Evolutionary conservation across 2,888 invertebrate genomes (phyloP).

Genomic region (Lampropteryx suffumata): DNA sequence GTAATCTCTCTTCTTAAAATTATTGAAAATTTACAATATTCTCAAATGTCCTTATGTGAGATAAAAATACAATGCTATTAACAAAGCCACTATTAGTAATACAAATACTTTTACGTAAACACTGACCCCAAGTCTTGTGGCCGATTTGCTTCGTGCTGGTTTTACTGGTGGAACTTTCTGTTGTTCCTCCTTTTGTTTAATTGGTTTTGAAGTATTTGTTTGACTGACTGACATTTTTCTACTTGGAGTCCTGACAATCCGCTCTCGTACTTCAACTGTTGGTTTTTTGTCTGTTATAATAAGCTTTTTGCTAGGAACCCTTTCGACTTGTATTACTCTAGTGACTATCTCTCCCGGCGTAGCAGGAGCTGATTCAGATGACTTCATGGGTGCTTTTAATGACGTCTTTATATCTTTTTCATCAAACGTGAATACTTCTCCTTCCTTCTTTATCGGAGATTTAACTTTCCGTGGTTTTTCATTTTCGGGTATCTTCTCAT

Average conservation of each 20-base stretch:
- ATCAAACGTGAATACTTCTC: slow-evolving; percentile 57
- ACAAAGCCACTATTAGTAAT: slow-evolving; percentile 66
- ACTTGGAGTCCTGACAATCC: slow-evolving; percentile 74
- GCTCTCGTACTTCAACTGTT: slow-evolving; percentile 66
- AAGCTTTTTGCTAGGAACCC: slow-evolving; percentile 71
- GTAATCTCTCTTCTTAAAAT: slow-evolving; percentile 55
- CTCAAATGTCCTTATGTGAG: slow-evolving; percentile 46
- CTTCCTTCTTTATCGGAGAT: slow-evolving; percentile 56
- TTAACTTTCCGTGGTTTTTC: slow-evolving; percentile 40
- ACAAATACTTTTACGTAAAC: slow-evolving; percentile 68
- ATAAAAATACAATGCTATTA: slow-evolving; percentile 69
- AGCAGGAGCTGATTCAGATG: slow-evolving; percentile 41
- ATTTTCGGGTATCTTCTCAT: slow-evolving; percentile 54
- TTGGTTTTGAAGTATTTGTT: slow-evolving; percentile 50
- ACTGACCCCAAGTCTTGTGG: slow-evolving; percentile 79
- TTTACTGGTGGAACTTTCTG: slow-evolving; percentile 70
- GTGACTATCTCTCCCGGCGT: slow-evolving; percentile 67
- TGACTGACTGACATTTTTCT: slow-evolving; percentile 47
- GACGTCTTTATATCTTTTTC: slow-evolving; percentile 54
- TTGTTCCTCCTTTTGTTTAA: slow-evolving; percentile 55
- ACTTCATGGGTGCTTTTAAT: slow-evolving; percentile 47
- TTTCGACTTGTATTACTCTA: slow-evolving; percentile 73
- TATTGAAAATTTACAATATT: slow-evolving; percentile 47
- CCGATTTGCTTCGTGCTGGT: slow-evolving; percentile 78
- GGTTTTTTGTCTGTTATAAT: slow-evolving; percentile 64